phyloP scores from a whole-genome alignment of 2,888 invertebrate species.

The Stenchaetothrips biformis region DNA sequence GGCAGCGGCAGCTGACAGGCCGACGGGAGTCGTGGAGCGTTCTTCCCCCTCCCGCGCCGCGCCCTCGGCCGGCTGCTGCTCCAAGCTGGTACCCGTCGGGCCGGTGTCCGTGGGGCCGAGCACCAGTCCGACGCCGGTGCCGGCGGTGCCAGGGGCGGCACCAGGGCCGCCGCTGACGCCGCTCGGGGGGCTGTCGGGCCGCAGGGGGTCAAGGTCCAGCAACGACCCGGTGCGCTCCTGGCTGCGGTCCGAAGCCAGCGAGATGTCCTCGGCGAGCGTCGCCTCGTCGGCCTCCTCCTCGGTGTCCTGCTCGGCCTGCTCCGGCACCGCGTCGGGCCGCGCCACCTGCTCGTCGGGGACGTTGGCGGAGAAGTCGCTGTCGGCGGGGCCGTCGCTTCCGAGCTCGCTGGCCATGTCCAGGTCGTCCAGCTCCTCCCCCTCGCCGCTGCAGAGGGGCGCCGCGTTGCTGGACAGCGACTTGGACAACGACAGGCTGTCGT shows the following conservation, averaged over 20 bases:
- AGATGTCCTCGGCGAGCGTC: constrained; percentile 31
- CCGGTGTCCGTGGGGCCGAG: not conserved
- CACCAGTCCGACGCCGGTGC: constrained; percentile 31
- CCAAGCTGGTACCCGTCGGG: constrained; percentile 7
- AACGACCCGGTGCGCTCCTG: constrained; percentile 6
- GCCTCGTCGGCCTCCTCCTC: constrained; percentile 25
- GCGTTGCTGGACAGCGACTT: constrained; percentile 26
- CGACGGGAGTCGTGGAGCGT: constrained; percentile 13
- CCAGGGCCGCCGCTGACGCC: not conserved
- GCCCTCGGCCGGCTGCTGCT: not conserved
- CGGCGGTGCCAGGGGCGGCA: constrained; percentile 8
- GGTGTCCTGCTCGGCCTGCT: constrained; percentile 19
- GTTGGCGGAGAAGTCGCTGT: constrained; percentile 25
- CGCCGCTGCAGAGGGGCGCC: constrained; percentile 29
- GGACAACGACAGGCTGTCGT: constrained; percentile 4
- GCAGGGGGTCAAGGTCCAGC: constrained; percentile 23
- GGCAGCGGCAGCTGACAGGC: constrained; percentile 27
- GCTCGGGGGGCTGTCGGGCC: constrained; percentile 9
- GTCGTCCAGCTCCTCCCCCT: constrained; percentile 12
- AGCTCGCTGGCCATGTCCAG: constrained; percentile 15
- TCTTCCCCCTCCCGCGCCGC: constrained; percentile 9
- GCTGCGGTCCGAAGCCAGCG: constrained; percentile 27
- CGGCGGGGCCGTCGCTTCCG: constrained; percentile 24
- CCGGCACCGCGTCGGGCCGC: constrained; percentile 28
- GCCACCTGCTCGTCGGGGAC: constrained; percentile 19